Percentiles rank a stretch among this genome's conserved stretches.
phyloP scores from a whole-genome alignment of 1,140 invertebrate species.

The Wasmannia auropunctata region DNA sequence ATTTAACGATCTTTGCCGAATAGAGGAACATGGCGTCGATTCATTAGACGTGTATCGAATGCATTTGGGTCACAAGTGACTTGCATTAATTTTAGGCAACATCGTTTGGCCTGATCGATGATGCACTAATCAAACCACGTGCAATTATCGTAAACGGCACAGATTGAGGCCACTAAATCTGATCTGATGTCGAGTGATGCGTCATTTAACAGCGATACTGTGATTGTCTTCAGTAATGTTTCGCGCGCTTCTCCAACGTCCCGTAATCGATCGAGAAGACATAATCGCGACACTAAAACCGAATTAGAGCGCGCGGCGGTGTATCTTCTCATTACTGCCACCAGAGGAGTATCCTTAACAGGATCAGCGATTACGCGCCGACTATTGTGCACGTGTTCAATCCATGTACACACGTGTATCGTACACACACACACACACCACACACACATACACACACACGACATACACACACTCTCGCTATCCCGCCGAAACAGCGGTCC shows the following conservation, averaged over 20 bases:
- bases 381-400: background rate
- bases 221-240: slow-evolving; percentile 58
- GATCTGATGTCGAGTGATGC: slow-evolving; percentile 66
- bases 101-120: slow-evolving; percentile 58
- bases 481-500: background rate
- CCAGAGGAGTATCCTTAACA: slow-evolving; percentile 17
- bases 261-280: slow-evolving; percentile 50
- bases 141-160: slow-evolving; percentile 72
- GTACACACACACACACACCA: background rate
- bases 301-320: slow-evolving; percentile 12
- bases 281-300: slow-evolving; percentile 33
- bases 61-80: slow-evolving; percentile 46
- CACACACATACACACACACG: background rate
- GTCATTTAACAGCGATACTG: slow-evolving; percentile 63
- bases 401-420: background rate
- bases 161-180: slow-evolving; percentile 74
- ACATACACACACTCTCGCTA: background rate
- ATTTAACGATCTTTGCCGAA: background rate
- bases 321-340: slow-evolving; percentile 16
- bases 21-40: background rate
- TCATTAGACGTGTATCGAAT: background rate
- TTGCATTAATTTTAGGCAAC: slow-evolving; percentile 65
- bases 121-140: slow-evolving; percentile 65
- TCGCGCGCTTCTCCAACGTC: background rate
- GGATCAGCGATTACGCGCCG: slow-evolving; percentile 5